Conservation (phyloP, 1,140 invertebrate species). For the Holcopasites calliopsidis region DNA sequence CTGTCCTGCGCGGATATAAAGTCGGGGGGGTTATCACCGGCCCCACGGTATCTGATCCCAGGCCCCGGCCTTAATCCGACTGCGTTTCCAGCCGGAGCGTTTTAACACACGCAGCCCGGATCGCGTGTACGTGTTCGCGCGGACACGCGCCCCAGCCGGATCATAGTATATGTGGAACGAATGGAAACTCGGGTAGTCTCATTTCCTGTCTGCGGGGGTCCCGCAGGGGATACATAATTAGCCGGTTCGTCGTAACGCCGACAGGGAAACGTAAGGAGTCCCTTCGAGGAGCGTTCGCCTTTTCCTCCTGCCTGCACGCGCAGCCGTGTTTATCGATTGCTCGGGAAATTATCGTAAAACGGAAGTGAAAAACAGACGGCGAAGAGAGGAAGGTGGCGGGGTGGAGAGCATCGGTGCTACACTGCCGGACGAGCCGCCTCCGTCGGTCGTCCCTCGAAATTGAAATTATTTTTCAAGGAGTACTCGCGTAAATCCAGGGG, state of each 20-base stretch:
- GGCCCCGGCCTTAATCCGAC: constrained; percentile 70
- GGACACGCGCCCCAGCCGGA: not conserved
- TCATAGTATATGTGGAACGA: constrained; percentile 31
- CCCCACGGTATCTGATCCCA: constrained; percentile 72
- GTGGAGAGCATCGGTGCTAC: not conserved
- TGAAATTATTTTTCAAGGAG: constrained; percentile 12
- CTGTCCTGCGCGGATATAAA: constrained; percentile 77
- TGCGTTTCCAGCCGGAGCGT: constrained; percentile 45
- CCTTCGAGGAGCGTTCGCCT: constrained; percentile 28
- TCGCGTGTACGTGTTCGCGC: constrained; percentile 36
- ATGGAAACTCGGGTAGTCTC: constrained; percentile 75
- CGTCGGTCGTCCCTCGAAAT: not conserved
- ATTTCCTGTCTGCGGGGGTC: constrained; percentile 79
- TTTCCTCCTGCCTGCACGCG: constrained; percentile 3
- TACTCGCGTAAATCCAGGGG: not conserved
- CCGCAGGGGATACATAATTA: constrained; percentile 78
- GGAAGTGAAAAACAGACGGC: not conserved
- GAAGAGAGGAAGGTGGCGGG: not conserved
- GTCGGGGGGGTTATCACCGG: constrained; percentile 74
- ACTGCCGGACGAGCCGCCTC: not conserved
- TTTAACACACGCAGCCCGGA: constrained; percentile 12
- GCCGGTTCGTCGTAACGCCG: constrained; percentile 61
- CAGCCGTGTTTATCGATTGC: constrained; percentile 43
- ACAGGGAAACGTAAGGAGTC: constrained; percentile 3
- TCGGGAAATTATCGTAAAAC: constrained; percentile 34